These are phyloP conservation scores for Dendroctonus ponderosae DNA, from an alignment of 1,140 invertebrate species.

Conservation along the genomic window DNA sequence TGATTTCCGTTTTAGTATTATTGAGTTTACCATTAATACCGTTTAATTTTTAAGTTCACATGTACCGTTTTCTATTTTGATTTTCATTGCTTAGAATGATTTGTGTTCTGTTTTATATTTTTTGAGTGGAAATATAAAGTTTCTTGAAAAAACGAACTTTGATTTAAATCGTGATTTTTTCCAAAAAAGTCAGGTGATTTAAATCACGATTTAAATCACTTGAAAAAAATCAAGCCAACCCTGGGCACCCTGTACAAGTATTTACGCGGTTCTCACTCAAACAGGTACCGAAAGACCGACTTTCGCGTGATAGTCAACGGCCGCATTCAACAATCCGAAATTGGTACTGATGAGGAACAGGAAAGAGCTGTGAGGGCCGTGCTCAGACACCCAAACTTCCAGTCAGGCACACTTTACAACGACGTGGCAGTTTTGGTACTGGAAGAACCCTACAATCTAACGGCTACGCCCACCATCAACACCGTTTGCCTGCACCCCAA, in stretches of 20 bases:
- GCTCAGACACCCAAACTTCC: constrained; percentile 57
- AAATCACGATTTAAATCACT: too few species aligned
- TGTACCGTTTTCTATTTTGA: too few species aligned
- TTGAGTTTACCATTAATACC: too few species aligned
- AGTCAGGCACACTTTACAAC: constrained; percentile 54
- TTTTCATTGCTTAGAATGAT: too few species aligned
- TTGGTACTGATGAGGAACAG: constrained; percentile 61
- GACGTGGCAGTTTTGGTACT: constrained; percentile 63
- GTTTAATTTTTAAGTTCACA: too few species aligned
- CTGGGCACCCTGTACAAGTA: background rate
- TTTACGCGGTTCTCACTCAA: background rate
- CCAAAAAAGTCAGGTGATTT: too few species aligned
- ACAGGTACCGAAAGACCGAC: constrained; percentile 48
- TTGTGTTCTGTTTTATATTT: too few species aligned
- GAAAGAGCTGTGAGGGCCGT: constrained; percentile 57
- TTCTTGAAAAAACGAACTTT: too few species aligned
- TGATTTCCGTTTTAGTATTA: too few species aligned
- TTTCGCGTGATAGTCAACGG: constrained; percentile 60
- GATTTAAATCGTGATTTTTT: too few species aligned
- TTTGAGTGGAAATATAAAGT: too few species aligned
- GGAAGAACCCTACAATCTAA: constrained; percentile 51
- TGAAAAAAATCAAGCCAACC: too few species aligned
- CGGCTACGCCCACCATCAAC: constrained; percentile 59
- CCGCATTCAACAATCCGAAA: constrained; percentile 67
- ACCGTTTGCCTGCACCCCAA: constrained; percentile 49